Conservation (phyloP, 2,113 vertebrate species). For the Ceratotherium simum region DNA sequence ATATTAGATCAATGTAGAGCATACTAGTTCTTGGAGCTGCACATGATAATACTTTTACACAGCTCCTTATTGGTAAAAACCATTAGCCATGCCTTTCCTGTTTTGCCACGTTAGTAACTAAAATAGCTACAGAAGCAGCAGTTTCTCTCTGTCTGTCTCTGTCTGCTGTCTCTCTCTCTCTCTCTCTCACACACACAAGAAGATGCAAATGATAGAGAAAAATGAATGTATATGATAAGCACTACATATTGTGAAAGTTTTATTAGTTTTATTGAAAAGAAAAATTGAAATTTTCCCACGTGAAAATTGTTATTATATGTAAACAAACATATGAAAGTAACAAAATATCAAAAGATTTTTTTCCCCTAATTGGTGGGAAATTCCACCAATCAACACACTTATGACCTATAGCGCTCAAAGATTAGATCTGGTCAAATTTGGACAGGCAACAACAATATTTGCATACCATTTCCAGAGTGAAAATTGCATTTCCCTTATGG, state of each 20-base stretch:
- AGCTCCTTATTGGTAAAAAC: neutral
- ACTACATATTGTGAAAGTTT: neutral
- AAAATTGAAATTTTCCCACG: neutral
- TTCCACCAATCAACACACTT: neutral
- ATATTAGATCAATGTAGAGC: neutral
- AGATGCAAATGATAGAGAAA: neutral
- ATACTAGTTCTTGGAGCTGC: neutral
- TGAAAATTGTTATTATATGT: neutral
- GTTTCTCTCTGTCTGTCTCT: neutral
- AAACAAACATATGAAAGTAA: neutral
- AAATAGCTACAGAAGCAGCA: neutral
- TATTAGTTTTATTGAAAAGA: slow-evolving; percentile 2
- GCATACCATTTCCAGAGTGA: neutral
- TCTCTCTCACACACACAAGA: neutral
- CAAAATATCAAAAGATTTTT: neutral
- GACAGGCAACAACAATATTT: neutral
- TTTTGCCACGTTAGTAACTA: neutral
- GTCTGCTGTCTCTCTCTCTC: neutral
- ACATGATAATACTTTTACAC: neutral
- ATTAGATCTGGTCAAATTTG: neutral
- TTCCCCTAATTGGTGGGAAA: neutral
- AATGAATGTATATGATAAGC: neutral
- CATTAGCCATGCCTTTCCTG: no score
- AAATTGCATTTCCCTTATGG: neutral
- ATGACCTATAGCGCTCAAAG: neutral